Conservation (phyloP, 2,113 vertebrate species). For the Mastomys natalensis region DNA sequence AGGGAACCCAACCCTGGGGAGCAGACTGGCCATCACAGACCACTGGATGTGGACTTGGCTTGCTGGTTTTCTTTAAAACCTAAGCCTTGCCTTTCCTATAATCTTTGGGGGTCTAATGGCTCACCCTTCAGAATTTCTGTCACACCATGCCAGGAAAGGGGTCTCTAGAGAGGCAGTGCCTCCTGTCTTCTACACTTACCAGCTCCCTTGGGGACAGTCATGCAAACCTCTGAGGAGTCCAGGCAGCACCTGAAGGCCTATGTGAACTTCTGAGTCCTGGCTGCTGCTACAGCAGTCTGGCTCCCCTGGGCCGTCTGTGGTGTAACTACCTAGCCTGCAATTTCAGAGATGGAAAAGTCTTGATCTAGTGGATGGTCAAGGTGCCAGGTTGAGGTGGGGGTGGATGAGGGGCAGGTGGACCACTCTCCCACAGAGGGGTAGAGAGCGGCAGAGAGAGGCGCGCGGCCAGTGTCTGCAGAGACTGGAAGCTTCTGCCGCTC, state of each 20-base stretch:
- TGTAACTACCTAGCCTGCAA: background rate
- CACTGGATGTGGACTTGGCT: background rate
- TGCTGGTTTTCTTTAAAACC: background rate
- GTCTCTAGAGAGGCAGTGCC: accelerated
- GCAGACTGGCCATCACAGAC: background rate
- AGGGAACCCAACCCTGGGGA: background rate
- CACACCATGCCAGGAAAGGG: too few relatives aligned
- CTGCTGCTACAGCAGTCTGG: too few relatives aligned
- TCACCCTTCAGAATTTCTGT: background rate
- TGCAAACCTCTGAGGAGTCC: background rate
- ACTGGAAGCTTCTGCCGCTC: slow-evolving; percentile 51
- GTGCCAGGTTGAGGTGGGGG: background rate
- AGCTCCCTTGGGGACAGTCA: background rate
- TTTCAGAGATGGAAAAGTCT: background rate
- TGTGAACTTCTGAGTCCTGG: accelerated
- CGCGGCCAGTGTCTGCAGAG: background rate
- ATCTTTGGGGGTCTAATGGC: background rate
- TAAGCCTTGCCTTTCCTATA: background rate
- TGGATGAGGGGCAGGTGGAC: background rate
- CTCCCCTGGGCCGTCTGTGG: accelerated
- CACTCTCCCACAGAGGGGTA: background rate
- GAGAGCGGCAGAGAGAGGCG: background rate
- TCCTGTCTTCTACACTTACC: background rate
- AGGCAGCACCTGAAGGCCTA: background rate
- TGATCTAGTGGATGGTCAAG: accelerated